Evolutionary conservation across 2,888 invertebrate species (phyloP).

Genomic region (Eupithecia pulchellata): DNA sequence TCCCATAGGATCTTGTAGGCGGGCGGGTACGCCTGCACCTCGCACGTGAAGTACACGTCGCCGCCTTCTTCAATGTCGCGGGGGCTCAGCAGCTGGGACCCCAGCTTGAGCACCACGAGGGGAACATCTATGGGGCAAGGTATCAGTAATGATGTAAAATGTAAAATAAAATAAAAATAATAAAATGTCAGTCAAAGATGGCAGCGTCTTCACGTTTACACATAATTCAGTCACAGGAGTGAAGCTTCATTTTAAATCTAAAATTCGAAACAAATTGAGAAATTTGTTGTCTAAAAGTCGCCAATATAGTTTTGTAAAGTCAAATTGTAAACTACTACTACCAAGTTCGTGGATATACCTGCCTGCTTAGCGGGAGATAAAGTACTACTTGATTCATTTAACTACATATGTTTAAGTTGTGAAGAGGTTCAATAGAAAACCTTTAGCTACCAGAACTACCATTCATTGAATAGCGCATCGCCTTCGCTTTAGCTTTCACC

Average conservation of each 20-base stretch:
- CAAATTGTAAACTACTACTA: too few relatives aligned
- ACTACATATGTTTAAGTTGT: neutral
- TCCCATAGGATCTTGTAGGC: slow-evolving; percentile 84
- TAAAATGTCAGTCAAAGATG: too few relatives aligned
- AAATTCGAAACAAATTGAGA: neutral
- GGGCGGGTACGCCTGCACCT: slow-evolving; percentile 79
- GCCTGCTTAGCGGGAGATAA: neutral
- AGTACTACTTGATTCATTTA: neutral
- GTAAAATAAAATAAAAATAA: neutral
- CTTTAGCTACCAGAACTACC: neutral
- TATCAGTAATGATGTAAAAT: too few relatives aligned
- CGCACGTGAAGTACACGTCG: slow-evolving; percentile 81
- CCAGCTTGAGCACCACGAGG: slow-evolving; percentile 73
- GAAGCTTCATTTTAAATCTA: neutral
- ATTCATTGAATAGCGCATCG: neutral
- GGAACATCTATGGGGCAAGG: slow-evolving; percentile 66
- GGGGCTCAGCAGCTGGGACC: slow-evolving; percentile 75
- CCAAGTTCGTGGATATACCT: too few relatives aligned
- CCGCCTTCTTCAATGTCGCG: slow-evolving; percentile 82
- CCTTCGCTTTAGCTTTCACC: neutral
- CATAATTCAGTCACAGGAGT: neutral
- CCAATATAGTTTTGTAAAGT: too few relatives aligned
- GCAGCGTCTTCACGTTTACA: neutral
- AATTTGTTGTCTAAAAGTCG: too few relatives aligned
- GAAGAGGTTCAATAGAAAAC: neutral